phyloP scores from a whole-genome alignment of 1,140 invertebrate species.

The Pachyrhynchus sulphureomaculatus region DNA sequence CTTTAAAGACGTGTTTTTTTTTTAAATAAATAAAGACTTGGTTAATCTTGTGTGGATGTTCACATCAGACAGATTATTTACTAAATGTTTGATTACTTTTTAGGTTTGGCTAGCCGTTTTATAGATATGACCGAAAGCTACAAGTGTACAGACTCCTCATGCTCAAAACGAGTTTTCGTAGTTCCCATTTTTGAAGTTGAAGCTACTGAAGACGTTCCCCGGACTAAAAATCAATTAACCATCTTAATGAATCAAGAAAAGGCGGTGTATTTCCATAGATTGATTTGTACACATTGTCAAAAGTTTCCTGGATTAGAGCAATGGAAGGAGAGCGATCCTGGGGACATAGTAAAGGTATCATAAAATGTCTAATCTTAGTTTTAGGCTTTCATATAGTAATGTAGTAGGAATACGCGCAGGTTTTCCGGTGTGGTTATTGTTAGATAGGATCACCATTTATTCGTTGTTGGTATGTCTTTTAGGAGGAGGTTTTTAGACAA shows the following conservation, averaged over 20 bases:
- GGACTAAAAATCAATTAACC: conserved; percentile 58
- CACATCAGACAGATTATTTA: neutral
- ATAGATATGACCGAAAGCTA: conserved; percentile 58
- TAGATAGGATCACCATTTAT: too few species aligned
- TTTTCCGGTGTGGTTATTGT: neutral
- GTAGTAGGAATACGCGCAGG: neutral
- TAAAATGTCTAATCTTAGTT: neutral
- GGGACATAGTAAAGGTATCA: conserved; percentile 49
- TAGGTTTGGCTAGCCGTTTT: conserved; percentile 60
- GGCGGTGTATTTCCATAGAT: conserved; percentile 65
- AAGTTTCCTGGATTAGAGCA: conserved; percentile 72
- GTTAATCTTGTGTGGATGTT: too few species aligned
- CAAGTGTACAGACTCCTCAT: conserved; percentile 23
- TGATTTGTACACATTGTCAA: conserved; percentile 74
- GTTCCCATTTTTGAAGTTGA: conserved; percentile 76
- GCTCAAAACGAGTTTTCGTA: conserved; percentile 61
- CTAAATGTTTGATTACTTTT: neutral
- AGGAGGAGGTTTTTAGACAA: too few species aligned
- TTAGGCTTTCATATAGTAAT: neutral
- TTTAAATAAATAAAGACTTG: too few species aligned
- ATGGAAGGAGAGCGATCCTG: conserved; percentile 62
- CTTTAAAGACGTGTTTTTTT: too few species aligned
- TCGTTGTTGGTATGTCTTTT: too few species aligned
- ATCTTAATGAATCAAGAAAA: conserved; percentile 54
- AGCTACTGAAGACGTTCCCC: conserved; percentile 59